Evolutionary conservation across 2,113 vertebrate species (phyloP), one percentile per base, ranked within the genome.

Genomic region (Setophaga petechia): DNA sequence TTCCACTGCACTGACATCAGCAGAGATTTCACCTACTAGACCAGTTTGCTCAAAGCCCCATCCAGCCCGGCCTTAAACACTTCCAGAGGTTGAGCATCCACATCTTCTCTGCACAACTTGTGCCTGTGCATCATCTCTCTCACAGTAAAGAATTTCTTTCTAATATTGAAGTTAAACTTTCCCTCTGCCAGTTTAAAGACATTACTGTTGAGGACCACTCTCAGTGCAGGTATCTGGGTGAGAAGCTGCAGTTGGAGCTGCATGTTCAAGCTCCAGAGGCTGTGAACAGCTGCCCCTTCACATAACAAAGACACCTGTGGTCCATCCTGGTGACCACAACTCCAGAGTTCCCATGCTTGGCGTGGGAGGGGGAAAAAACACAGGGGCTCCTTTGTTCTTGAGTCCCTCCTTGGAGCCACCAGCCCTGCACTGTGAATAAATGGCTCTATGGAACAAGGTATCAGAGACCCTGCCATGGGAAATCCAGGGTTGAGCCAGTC

Each of bases 401-500:
- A 7, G 6, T 23, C 6, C 7, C 46, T 61, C 27, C 33, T 46
- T 4, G 6, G 28, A 69, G 23, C 15, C 33, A 46, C 22, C 54
- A 44, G 3, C 25, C 44, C 73, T 46, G 19, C 1, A 1, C 31
- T 1, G 0, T 19, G 27, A 27, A 8, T 2, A 52, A 87, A 44
- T 12, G 4, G 37, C 35, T 52, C 9, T 68, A 22, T 37, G 27
- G 46, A 61, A 12, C 0, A 1, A 51, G 25, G 14, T 1, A 27
- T 37, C 2, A 0, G 17, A 28, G 18, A 12, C 7, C 4, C 43
- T 37, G 31, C 27, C 5, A 0, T 33, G 27, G 31, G 21, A 27
- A 31, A 68, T 11, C 20, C 0, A 0, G 13, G 25, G 7, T 22
- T 0, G 0, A 61, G 46, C 21, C 0, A 0, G 13, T 21, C 25